Percentiles rank a stretch among this genome's conserved stretches.
These are phyloP conservation scores for Acanthococcus lagerstroemiae DNA, from an alignment of 2,888 invertebrate genomes.

Conservation along the genomic window DNA sequence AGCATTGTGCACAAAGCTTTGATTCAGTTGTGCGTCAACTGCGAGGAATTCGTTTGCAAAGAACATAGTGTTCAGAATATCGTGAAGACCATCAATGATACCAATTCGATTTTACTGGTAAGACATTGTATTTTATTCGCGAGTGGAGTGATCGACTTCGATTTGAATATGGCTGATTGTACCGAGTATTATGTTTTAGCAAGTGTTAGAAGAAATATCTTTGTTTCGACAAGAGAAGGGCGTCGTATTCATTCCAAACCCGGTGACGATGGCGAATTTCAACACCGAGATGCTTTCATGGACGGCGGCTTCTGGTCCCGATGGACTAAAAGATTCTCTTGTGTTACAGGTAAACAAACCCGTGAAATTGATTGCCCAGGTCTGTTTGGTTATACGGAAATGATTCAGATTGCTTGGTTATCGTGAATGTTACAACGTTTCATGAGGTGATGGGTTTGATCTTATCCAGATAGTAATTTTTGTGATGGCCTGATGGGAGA, in stretches of 20 bases:
- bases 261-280: conserved; percentile 31
- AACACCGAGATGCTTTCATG: conserved; percentile 59
- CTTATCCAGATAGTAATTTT: too few relatives aligned
- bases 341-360: conserved; percentile 41
- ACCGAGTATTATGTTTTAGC: conserved; percentile 14
- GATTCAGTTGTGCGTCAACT: conserved; percentile 51
- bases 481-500: too few relatives aligned
- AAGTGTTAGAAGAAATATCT: conserved; percentile 55
- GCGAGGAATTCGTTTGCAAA: conserved; percentile 49
- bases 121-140: not conserved
- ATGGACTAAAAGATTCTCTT: conserved; percentile 46
- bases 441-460: too few relatives aligned
- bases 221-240: conserved; percentile 52
- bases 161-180: too few relatives aligned
- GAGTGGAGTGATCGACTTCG: too few relatives aligned
- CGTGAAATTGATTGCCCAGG: not conserved
- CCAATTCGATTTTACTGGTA: conserved; percentile 25
- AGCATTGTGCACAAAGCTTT: conserved; percentile 57
- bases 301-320: conserved; percentile 55
- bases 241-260: conserved; percentile 45
- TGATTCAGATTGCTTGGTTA: too few relatives aligned
- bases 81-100: conserved; percentile 11
- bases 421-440: too few relatives aligned
- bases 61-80: conserved; percentile 16
- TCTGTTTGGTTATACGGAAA: not conserved